Percentiles rank a stretch among this genome's conserved stretches.
Evolutionary conservation across 2,797 vertebrate species (phyloP).

Genomic region (Sebastes steindachneri): DNA sequence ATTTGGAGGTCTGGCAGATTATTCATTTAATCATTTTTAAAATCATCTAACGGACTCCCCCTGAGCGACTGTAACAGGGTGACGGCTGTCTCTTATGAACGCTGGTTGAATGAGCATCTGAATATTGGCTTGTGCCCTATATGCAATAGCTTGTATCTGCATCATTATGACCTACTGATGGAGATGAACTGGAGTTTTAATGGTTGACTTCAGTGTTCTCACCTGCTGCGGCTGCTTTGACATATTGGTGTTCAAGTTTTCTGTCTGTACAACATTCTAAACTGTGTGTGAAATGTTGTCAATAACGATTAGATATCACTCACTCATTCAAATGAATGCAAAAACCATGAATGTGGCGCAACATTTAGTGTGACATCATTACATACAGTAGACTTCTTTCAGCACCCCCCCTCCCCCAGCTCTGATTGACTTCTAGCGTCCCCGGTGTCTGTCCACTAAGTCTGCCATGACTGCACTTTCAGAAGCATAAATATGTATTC

Average conservation of each 20-base stretch:
- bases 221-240: not conserved
- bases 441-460: constrained; percentile 33
- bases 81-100: not conserved
- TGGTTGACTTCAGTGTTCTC: not conserved
- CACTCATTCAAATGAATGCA: not conserved
- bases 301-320: not conserved
- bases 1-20: not conserved
- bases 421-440: not conserved
- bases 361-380: not conserved
- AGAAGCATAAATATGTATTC: constrained; percentile 64
- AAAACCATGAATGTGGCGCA: not conserved
- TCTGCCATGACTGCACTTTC: constrained; percentile 56
- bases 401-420: not conserved
- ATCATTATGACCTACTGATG: not conserved
- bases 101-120: not conserved
- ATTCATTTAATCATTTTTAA: not conserved
- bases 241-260: not conserved
- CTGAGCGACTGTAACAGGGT: not conserved
- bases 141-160: not conserved
- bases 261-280: not conserved
- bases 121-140: not conserved
- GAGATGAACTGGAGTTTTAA: not conserved
- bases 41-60: not conserved
- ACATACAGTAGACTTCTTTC: not conserved
- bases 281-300: not conserved